Conservation (phyloP, 2,888 invertebrate species). For the Salticus scenicus region DNA sequence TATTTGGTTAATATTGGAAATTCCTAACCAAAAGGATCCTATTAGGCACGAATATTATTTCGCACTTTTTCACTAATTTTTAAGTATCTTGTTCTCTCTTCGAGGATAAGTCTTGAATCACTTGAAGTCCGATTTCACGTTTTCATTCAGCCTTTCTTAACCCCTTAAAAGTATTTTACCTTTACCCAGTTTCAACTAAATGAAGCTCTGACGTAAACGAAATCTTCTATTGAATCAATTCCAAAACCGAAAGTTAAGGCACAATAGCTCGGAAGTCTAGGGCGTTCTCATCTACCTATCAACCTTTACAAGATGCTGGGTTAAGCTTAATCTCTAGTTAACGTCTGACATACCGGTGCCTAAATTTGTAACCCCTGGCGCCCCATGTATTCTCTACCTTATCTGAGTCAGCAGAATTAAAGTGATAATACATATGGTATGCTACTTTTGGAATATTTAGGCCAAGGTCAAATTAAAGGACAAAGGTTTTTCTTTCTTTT, state of each 20-base stretch:
- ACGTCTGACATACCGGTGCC: background rate
- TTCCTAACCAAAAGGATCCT: too few species aligned
- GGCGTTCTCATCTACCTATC: background rate
- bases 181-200: background rate
- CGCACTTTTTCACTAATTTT: too few species aligned
- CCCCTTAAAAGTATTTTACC: background rate
- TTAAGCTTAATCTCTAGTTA: background rate
- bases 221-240: background rate
- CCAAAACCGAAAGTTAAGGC: background rate
- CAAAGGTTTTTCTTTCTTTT: background rate
- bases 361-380: slow-evolving; percentile 31
- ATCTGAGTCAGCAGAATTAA: slow-evolving; percentile 35
- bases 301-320: background rate
- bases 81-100: too few species aligned
- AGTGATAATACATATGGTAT: background rate
- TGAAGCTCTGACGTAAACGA: background rate
- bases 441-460: slow-evolving; percentile 32
- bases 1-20: too few species aligned
- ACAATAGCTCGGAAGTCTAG: background rate
- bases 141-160: background rate
- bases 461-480: slow-evolving; percentile 57
- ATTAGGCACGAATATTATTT: too few species aligned
- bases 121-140: background rate
- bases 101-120: too few species aligned
- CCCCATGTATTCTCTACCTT: slow-evolving; percentile 5